phyloP scores from a whole-genome alignment of 2,797 vertebrate genomes.

The Protonibea diacanthus region DNA sequence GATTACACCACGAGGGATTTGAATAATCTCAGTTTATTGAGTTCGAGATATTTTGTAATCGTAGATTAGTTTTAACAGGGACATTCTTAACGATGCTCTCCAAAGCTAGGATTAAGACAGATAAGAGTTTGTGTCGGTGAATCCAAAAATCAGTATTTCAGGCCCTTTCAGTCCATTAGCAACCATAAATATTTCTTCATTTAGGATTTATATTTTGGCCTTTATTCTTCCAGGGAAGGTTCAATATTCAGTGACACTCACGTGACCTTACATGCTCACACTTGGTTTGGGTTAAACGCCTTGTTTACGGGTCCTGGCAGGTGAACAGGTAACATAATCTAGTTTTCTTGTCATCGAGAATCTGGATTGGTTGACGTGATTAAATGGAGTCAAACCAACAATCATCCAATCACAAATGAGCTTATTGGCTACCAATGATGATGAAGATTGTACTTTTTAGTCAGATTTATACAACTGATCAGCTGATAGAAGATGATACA shows the following conservation, averaged over 20 bases:
- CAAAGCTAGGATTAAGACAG: constrained; percentile 70
- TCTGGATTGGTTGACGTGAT: not conserved
- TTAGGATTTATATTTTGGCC: not conserved
- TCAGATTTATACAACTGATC: not conserved
- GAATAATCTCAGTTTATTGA: constrained; percentile 82
- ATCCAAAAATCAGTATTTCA: constrained; percentile 49
- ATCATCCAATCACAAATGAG: constrained; percentile 11
- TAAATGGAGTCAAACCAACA: constrained; percentile 19
- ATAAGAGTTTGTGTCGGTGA: constrained; percentile 58
- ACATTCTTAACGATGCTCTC: constrained; percentile 62
- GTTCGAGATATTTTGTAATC: constrained; percentile 82
- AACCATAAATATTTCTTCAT: not conserved
- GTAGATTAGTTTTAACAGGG: constrained; percentile 79
- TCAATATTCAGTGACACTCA: not conserved
- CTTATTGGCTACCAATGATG: not conserved
- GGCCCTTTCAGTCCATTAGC: constrained; percentile 40
- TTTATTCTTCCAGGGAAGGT: constrained; percentile 8
- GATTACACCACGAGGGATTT: constrained; percentile 81
- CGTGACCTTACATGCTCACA: not conserved
- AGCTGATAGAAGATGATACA: not conserved
- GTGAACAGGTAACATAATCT: not conserved
- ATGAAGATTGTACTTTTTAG: not conserved
- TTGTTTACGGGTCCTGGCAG: not conserved
- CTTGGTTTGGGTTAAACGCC: not conserved
- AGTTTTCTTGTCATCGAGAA: not conserved